Evolutionary conservation across 2,797 vertebrate species (phyloP), one percentile per base, ranked within the genome.

Genomic region (Octomys mimax): DNA sequence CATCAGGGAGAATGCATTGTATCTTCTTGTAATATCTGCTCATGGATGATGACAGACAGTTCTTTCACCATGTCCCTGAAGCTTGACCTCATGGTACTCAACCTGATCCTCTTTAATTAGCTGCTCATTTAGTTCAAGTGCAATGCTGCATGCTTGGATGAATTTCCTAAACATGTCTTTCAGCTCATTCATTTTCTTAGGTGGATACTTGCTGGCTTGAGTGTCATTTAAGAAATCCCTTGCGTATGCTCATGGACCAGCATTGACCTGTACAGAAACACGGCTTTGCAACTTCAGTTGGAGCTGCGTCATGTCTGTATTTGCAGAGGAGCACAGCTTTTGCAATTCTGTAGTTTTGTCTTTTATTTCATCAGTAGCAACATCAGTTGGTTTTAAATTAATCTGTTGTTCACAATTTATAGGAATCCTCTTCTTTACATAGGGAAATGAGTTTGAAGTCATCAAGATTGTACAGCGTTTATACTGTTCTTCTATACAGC

Each of bases 1-100:
- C 85, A 52, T 18, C 98, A 99, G 0, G 99, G 98, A 0, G 99
- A 99, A 66, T 99, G 99, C 98, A 99, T 99, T 64, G 99, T 98
- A 39, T 99, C 99, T 97, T 99, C 99, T 79, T 99, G 99, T 96
- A 99, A 99, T 97, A 99, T 99, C 99, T 99, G 99, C 78, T 99
- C 99, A 0, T 99, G 99, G 97, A 99, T 99, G 98, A 99, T 99
- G 66, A 99, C 99, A 0, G 99, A 99, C 19, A 99, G 98, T 96
- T 99, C 99, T 97, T 99, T 99, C 83, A 99, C 99, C 99, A 99
- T 99, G 77, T 99, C 99, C 98, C 99, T 99, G 73, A 99, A 99
- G 98, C 99, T 99, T 96, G 98, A 98, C 97, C 99, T 99, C 99
- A 0, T 99, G 99, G 97, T 99, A 99, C 97, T 99, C 99, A 52